A percentile compares a stretch with the other conserved stretches of the same genome.
Conservation (phyloP, 2,888 invertebrate species). For the Apeira syringaria region DNA sequence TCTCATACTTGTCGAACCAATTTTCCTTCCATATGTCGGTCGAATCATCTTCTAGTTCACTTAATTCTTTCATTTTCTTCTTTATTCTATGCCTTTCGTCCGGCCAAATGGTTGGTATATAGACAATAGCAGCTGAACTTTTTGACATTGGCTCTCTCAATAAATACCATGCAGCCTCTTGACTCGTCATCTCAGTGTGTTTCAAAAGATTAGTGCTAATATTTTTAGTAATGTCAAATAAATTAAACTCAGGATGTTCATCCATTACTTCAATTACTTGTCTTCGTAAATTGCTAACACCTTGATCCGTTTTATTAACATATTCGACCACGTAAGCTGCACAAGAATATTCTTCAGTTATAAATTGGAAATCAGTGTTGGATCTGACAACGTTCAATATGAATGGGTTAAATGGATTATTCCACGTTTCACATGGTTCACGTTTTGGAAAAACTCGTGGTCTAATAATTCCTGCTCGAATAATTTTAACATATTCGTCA, state of each 20-base stretch:
- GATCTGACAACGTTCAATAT: conserved; percentile 42
- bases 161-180: conserved; percentile 55
- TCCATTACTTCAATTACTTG: conserved; percentile 34
- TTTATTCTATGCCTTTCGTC: conserved; percentile 42
- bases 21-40: conserved; percentile 59
- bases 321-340: conserved; percentile 59
- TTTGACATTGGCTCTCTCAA: conserved; percentile 37
- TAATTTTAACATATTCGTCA: conserved; percentile 38
- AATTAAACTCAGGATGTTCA: conserved; percentile 39
- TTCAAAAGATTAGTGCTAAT: conserved; percentile 34
- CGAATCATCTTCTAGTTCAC: conserved; percentile 41
- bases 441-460: conserved; percentile 48
- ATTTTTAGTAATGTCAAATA: conserved; percentile 33
- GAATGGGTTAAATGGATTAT: conserved; percentile 57
- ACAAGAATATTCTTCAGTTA: conserved; percentile 57
- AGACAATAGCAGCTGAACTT: conserved; percentile 24
- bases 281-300: conserved; percentile 47
- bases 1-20: conserved; percentile 57
- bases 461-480: conserved; percentile 44
- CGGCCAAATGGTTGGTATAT: conserved; percentile 44
- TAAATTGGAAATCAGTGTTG: conserved; percentile 55
- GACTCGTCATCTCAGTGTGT: conserved; percentile 39
- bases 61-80: conserved; percentile 50
- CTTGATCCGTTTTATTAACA: conserved; percentile 52
- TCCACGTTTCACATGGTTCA: conserved; percentile 49